Evolutionary conservation across 2,113 vertebrate species (phyloP).

Genomic region (Oncorhynchus gorbuscha): DNA sequence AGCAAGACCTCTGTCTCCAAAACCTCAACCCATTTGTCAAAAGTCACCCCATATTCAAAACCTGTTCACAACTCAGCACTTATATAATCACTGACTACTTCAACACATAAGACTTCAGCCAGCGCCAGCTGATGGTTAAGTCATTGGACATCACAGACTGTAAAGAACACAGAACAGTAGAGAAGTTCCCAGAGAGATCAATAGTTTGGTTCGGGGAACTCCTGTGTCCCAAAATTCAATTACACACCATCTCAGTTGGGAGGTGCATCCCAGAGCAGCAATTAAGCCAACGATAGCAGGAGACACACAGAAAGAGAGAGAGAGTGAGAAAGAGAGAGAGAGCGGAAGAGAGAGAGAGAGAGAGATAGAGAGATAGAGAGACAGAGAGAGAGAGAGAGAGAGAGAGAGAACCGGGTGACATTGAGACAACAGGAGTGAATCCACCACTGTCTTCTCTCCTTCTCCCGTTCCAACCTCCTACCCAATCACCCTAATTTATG

Average conservation of each 20-base stretch:
- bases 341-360: too few relatives aligned
- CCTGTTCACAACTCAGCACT: conserved; percentile 45
- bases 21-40: conserved; percentile 60
- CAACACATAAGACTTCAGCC: too few relatives aligned
- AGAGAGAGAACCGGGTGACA: conserved; percentile 60
- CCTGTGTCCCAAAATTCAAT: too few relatives aligned
- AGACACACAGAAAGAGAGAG: conserved; percentile 54
- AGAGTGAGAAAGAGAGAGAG: conserved; percentile 3
- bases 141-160: too few relatives aligned
- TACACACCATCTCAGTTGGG: conserved; percentile 3
- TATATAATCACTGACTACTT: not conserved
- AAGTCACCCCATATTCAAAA: conserved; percentile 59
- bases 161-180: not conserved
- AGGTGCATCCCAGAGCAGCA: conserved; percentile 50
- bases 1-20: conserved; percentile 19
- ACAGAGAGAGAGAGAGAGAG: conserved; percentile 8
- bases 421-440: conserved; percentile 45
- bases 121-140: too few relatives aligned
- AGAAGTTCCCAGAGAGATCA: conserved; percentile 31
- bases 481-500: conserved; percentile 74
- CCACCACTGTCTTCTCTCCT: conserved; percentile 12
- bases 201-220: not conserved
- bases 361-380: conserved; percentile 10
- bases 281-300: conserved; percentile 73
- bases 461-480: conserved; percentile 49